Evolutionary conservation across 2,113 vertebrate genomes (phyloP).

Genomic region (Zosterops lateralis): DNA sequence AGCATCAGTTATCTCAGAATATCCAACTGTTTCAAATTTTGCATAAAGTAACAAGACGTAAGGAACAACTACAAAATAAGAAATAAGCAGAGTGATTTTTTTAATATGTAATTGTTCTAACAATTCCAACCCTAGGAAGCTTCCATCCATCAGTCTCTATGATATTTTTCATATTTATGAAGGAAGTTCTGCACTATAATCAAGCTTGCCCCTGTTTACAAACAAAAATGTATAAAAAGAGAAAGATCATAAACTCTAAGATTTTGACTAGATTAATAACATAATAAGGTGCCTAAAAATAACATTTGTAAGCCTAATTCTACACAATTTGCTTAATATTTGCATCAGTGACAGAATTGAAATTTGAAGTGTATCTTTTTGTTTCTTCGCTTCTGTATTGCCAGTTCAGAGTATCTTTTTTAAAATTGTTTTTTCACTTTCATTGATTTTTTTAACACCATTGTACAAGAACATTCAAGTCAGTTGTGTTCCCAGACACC

Average conservation of each 20-base stretch:
- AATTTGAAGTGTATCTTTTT: not conserved
- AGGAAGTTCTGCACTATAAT: not conserved
- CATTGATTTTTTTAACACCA: not conserved
- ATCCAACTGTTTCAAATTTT: not conserved
- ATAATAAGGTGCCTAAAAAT: not conserved
- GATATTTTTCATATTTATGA: not conserved
- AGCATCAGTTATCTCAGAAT: not conserved
- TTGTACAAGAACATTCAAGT: not conserved
- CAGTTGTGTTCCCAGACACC: not conserved
- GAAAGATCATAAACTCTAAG: not conserved
- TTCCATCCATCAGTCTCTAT: not conserved
- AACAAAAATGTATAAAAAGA: not conserved
- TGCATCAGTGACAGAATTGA: not conserved
- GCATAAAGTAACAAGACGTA: not conserved
- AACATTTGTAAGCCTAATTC: not conserved
- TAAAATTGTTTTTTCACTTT: not conserved
- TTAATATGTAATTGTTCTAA: not conserved
- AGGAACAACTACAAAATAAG: not conserved
- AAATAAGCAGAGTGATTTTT: not conserved
- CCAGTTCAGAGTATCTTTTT: not conserved
- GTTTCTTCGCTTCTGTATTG: not conserved
- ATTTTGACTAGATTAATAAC: not conserved
- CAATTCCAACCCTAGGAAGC: not conserved
- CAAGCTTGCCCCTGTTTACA: not conserved
- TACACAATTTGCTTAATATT: not conserved